Percentiles rank a stretch among this genome's conserved stretches.
Evolutionary conservation across 1,140 invertebrate species (phyloP).

Genomic region (Psix sp.): DNA sequence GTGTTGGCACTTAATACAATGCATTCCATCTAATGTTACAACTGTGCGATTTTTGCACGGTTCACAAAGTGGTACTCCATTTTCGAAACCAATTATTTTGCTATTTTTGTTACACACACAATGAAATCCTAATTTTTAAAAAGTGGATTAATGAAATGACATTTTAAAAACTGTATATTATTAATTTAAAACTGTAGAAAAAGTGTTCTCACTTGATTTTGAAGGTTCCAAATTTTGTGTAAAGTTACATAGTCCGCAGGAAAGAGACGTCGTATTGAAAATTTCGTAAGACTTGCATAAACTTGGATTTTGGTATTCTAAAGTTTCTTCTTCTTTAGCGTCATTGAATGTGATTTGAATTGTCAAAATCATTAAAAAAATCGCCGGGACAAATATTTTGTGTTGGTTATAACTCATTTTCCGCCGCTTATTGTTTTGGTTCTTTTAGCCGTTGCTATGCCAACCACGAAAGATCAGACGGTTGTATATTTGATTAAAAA

Average conservation of each 20-base stretch:
- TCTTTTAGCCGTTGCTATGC: slow-evolving; percentile 7
- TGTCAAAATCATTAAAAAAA: slow-evolving; percentile 8
- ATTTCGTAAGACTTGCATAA: slow-evolving; percentile 65
- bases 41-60: slow-evolving; percentile 63
- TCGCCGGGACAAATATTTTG: neutral
- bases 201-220: slow-evolving; percentile 56
- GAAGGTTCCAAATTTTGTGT: slow-evolving; percentile 66
- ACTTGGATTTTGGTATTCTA: slow-evolving; percentile 61
- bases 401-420: no score
- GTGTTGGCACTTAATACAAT: slow-evolving; percentile 70
- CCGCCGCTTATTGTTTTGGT: slow-evolving; percentile 4
- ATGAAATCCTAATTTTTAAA: slow-evolving; percentile 57
- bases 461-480: no score
- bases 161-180: slow-evolving; percentile 1
- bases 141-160: slow-evolving; percentile 5
- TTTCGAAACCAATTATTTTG: slow-evolving; percentile 58
- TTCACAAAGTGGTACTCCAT: slow-evolving; percentile 63
- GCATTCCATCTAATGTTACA: slow-evolving; percentile 65
- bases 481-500: no score
- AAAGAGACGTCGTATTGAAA: slow-evolving; percentile 64
- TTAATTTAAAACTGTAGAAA: slow-evolving; percentile 22
- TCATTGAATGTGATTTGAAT: slow-evolving; percentile 27
- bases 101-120: slow-evolving; percentile 68
- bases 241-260: slow-evolving; percentile 65
- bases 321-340: slow-evolving; percentile 17